Base-by-base conservation (phyloP, 2,113 vertebrate genomes). In the Paradoxurus hermaphroditus region DNA sequence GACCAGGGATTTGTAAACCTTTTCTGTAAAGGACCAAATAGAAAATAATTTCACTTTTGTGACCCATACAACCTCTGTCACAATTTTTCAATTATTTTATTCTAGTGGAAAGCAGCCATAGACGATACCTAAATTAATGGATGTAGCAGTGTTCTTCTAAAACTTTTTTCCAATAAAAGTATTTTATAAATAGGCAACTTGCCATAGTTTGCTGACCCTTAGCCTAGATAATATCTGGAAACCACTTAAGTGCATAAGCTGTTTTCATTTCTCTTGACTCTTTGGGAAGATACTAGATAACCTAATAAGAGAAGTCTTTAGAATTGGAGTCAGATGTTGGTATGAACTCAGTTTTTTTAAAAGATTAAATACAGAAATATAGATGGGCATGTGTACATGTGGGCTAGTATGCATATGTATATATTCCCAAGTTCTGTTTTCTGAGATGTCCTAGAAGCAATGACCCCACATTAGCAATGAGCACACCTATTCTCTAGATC, bases 41-140 rank as follows among this genome's bases (percentile, higher is more conserved):
- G 39, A 67, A 94, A 77, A 65, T 82, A 68, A 70, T 97, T 91
- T 65, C 59, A 97, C 41, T 13, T 82, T 75, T 77, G 12, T 65
- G 56, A 87, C 62, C 39, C 18, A n/a, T 41, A 53, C 3, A 49
- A 31, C 46, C 6, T 85, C 36, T 89, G 41, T 70, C 7, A 4
- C 49, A 53, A 46, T 70, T 68, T 19, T 14, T 95, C 39, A 73
- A 4, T 91, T 86, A 49, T 63, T 78, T 34, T 85, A 3, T 77
- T 81, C 41, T 81, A 46, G 29, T 77, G 18, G 59, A 85, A 90
- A 81, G 6, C 11, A 6, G 41, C 16, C 1, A 0, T 16, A 84
- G 86, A 59, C 19, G 92, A 59, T 85, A 39, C 56, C n/a, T 91
- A 53, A 34, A 62, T 91, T 53, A 97, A 63, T 77, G 21, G 21